These are phyloP conservation scores for Hypanus sabinus DNA, from an alignment of 2,113 vertebrate species.

Conservation along the genomic window DNA sequence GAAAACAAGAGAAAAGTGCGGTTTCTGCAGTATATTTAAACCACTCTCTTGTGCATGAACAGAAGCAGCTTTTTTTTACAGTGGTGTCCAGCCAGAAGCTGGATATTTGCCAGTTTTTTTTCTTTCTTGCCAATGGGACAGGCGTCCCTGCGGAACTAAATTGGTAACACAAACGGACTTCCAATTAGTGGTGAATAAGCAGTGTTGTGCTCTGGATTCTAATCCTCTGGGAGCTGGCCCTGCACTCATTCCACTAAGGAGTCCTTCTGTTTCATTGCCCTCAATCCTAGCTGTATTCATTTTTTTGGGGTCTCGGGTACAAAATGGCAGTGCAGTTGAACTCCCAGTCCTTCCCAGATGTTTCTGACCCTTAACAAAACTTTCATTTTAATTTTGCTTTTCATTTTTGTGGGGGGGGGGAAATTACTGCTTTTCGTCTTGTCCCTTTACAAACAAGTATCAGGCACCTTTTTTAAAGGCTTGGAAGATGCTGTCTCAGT, in stretches of 20 bases:
- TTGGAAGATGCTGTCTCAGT: background rate
- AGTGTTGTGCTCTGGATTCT: conserved; percentile 28
- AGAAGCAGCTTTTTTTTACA: background rate
- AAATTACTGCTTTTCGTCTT: background rate
- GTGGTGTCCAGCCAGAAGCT: background rate
- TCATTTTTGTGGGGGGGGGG: no score
- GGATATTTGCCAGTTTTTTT: conserved; percentile 17
- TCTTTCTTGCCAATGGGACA: background rate
- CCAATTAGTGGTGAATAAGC: conserved; percentile 27
- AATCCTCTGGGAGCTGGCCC: background rate
- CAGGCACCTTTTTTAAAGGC: background rate
- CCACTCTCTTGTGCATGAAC: background rate
- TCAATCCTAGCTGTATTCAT: background rate
- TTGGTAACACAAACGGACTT: conserved; percentile 18
- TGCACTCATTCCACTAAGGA: background rate
- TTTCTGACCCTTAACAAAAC: background rate
- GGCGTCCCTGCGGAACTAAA: conserved; percentile 9
- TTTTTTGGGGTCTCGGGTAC: background rate
- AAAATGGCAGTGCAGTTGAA: background rate
- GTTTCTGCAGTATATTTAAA: conserved; percentile 7
- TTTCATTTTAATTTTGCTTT: background rate
- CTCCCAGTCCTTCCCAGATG: background rate
- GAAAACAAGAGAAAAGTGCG: background rate
- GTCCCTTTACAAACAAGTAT: background rate
- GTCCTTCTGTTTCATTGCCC: background rate